Evolutionary conservation across 92 coral and sea anemone genomes (phyloP).

Genomic region (Epizoanthus ramosus): DNA sequence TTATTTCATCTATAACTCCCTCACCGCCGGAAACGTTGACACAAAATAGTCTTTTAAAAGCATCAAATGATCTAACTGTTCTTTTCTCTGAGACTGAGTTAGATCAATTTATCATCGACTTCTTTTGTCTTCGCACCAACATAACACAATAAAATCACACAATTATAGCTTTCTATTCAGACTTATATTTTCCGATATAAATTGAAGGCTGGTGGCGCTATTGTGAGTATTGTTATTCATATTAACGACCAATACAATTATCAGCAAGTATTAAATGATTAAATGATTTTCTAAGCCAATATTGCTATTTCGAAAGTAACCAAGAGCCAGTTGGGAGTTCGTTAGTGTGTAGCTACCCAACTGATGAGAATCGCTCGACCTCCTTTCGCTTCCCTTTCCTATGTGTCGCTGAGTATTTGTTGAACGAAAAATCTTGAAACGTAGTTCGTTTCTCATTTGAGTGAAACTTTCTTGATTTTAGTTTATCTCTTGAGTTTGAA

Average conservation of each 20-base stretch:
- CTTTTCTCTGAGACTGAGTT: background rate
- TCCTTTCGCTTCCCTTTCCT: too few relatives aligned
- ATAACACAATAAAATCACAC: constrained; percentile 12
- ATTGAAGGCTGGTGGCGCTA: background rate
- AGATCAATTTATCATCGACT: background rate
- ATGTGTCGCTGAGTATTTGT: too few relatives aligned
- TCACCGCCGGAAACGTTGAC: constrained; percentile 16
- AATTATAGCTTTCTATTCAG: constrained; percentile 28
- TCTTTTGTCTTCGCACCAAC: background rate
- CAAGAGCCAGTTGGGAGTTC: too few relatives aligned
- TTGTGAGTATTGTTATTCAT: constrained; percentile 14
- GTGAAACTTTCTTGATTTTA: too few relatives aligned
- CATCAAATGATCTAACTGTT: background rate
- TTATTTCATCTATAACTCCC: constrained; percentile 34
- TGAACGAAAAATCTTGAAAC: too few relatives aligned
- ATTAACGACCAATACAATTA: constrained; percentile 6
- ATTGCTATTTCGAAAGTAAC: background rate
- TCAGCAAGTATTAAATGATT: background rate
- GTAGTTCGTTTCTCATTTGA: too few relatives aligned
- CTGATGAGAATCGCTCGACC: too few relatives aligned
- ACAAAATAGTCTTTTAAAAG: background rate
- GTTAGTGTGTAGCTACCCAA: too few relatives aligned
- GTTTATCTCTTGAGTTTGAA: too few relatives aligned
- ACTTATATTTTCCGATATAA: constrained; percentile 12
- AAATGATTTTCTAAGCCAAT: constrained; percentile 4